Conservation (phyloP, 1,140 invertebrate genomes). For the Penaeus vannamei region DNA sequence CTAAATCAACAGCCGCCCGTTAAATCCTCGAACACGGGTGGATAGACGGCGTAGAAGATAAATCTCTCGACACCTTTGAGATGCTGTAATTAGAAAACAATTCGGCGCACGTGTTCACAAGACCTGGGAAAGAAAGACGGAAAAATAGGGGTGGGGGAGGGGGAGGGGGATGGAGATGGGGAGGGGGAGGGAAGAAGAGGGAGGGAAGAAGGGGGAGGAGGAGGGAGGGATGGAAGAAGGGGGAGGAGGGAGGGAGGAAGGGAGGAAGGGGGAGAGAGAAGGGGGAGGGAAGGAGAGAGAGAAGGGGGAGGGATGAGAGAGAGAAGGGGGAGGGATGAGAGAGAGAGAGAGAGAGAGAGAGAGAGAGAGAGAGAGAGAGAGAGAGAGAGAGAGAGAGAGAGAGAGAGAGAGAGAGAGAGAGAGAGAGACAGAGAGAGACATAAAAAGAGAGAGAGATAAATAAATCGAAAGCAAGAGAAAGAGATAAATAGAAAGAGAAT, state of each 20-base stretch:
- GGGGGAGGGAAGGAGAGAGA: neutral
- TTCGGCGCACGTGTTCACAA: too few species aligned
- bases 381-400: neutral
- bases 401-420: neutral
- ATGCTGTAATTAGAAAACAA: too few species aligned
- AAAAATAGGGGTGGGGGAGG: too few species aligned
- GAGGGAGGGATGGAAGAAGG: neutral
- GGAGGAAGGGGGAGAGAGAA: neutral
- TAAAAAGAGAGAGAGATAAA: neutral
- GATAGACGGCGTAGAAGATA: neutral
- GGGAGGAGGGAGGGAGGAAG: neutral
- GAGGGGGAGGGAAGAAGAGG: neutral
- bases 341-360: neutral
- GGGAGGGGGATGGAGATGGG: neutral
- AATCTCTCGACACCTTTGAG: too few species aligned
- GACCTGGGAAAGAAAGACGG: too few species aligned
- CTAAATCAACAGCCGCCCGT: conserved; percentile 19
- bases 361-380: neutral
- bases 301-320: neutral
- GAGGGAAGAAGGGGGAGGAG: neutral
- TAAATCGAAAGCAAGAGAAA: neutral
- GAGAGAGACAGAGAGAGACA: neutral
- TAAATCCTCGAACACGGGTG: neutral
- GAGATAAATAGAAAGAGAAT: neutral
- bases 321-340: neutral